phyloP scores from a whole-genome alignment of 2,797 vertebrate species.

The Sebastes oblongus region DNA sequence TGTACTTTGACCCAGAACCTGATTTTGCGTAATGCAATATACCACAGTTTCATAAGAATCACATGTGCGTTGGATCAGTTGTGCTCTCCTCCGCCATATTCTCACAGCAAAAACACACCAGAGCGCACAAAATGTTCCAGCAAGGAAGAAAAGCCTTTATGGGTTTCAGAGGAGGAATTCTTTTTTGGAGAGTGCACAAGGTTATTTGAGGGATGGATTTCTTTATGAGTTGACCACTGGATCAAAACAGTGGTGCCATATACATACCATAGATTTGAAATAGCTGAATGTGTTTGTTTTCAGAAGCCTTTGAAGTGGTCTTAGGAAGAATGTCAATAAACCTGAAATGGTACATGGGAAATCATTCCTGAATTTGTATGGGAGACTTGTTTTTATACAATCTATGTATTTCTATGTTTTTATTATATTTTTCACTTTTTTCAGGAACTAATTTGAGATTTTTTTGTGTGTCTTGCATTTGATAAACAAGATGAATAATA shows the following conservation, averaged over 20 bases:
- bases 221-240: conserved; percentile 29
- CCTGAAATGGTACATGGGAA: not conserved
- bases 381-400: not conserved
- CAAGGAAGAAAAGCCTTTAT: conserved; percentile 50
- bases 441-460: not conserved
- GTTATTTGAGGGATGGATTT: conserved; percentile 35
- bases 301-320: not conserved
- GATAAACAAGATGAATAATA: not conserved
- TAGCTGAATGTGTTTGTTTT: conserved; percentile 35
- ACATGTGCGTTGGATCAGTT: conserved; percentile 38
- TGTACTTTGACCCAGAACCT: conserved; percentile 20
- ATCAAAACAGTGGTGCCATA: conserved; percentile 23
- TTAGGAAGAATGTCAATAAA: conserved; percentile 9
- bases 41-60: conserved; percentile 45
- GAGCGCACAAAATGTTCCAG: conserved; percentile 55
- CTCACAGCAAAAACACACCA: conserved; percentile 40
- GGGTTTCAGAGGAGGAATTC: conserved; percentile 60
- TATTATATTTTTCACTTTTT: not conserved
- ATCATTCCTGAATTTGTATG: not conserved
- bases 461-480: not conserved
- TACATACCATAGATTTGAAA: conserved; percentile 10
- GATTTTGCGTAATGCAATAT: conserved; percentile 55
- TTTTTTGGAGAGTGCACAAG: conserved; percentile 36
- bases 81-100: not conserved
- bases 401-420: not conserved